Base-by-base conservation (phyloP, 2,888 invertebrate species). In the Pollenia angustigena region DNA sequence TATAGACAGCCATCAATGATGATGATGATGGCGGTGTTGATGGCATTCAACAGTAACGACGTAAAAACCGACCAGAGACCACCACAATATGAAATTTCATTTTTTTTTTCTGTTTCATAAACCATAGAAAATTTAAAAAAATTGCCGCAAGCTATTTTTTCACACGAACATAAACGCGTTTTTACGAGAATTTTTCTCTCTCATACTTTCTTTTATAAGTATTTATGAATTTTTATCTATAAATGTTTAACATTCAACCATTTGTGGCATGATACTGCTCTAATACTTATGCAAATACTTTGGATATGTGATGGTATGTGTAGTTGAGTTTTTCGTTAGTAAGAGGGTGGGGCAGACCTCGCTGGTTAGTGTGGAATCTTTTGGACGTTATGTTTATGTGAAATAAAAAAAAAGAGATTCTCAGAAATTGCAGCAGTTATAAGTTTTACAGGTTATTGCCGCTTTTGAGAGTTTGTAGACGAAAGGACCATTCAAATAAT, bases 101-200 rank as follows among this genome's bases (percentile, higher is more conserved):
- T 60, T 40, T 23, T 2, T 44, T 62, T 14, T 58, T 16, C n/a
- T 58, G 12, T 71, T 14, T 11, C 54, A 76, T 32, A 75, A 79
- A 54, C 85, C 85, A 82, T 86, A 71, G 76, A 84, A 72, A 79
- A 87, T 74, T 84, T 79, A 71, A 40, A 76, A 87, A 87, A 84
- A 81, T 81, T 72, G 87, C 87, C 87, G 81, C 50, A 78, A 76
- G 86, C 68, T 83, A 83, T 87, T 83, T 87, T 87, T 80, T 87
- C 80, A 87, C 83, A 81, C 76, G 72, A 66, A 72, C 52, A 81
- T 87, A 78, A 83, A 87, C 87, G 87, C 84, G 81, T 78, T 86
- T 84, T 87, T 68, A 84, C 72, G 84, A 81, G 84, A 60, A 87
- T 87, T 83, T 84, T 66, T 32, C 32, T 32, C 32, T 6, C 32